Evolutionary conservation across 2,797 vertebrate species (phyloP).

Genomic region (Hypotaenidia philippensis): DNA sequence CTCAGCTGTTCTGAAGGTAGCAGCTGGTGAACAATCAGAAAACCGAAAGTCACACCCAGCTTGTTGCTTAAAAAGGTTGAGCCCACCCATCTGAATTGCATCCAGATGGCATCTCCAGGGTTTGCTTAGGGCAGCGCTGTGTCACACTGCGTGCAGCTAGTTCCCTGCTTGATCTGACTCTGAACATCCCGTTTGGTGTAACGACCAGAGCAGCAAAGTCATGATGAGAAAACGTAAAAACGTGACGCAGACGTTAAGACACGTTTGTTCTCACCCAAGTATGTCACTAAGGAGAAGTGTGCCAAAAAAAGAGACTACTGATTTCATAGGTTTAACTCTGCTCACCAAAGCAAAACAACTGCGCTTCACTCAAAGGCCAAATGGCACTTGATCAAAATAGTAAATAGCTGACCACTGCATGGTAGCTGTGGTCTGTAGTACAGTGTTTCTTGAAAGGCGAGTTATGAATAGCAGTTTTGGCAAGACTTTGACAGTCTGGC

Average conservation of each 20-base stretch:
- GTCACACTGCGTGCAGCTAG: background rate
- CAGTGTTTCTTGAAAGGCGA: background rate
- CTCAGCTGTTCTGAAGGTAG: background rate
- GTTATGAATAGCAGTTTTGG: background rate
- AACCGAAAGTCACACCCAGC: background rate
- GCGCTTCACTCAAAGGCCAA: background rate
- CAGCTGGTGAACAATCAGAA: background rate
- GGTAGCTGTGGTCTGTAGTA: background rate
- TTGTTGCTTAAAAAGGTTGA: accelerated
- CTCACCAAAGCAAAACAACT: background rate
- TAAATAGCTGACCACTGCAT: background rate
- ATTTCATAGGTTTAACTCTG: background rate
- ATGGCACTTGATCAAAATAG: background rate
- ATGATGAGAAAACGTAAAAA: background rate
- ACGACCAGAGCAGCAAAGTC: background rate
- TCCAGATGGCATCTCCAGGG: background rate
- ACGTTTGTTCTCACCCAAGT: background rate
- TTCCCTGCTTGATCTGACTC: background rate
- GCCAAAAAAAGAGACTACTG: background rate
- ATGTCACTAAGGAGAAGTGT: background rate
- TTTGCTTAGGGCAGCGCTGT: background rate
- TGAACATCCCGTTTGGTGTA: background rate
- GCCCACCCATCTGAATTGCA: background rate
- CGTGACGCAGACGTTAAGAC: background rate
- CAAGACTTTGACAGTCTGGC: background rate